A percentile compares a stretch with the other conserved stretches of the same genome.
These are phyloP conservation scores for Sceloporus undulatus DNA, from an alignment of 2,113 vertebrate genomes.

Conservation along the genomic window DNA sequence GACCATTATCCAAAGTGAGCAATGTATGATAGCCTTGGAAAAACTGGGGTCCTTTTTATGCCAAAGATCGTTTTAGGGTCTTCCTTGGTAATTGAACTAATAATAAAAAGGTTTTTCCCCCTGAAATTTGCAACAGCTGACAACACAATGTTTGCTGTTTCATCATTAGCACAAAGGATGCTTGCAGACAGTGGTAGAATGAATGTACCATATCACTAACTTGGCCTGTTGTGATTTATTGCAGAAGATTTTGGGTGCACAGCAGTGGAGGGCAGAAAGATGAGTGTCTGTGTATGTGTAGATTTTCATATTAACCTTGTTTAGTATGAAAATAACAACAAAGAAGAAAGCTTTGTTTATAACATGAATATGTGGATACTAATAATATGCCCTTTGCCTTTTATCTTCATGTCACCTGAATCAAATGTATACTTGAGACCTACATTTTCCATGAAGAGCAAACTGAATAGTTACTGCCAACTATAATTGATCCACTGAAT, in stretches of 20 bases:
- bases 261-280: background rate
- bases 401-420: too few species aligned
- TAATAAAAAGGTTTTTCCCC: background rate
- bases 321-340: background rate
- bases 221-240: background rate
- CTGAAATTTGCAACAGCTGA: background rate
- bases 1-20: background rate
- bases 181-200: background rate
- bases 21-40: background rate
- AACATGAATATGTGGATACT: background rate
- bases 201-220: background rate
- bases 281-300: background rate
- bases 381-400: constrained; percentile 72
- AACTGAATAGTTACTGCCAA: too few species aligned
- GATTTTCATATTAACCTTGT: background rate
- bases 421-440: too few species aligned
- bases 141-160: background rate
- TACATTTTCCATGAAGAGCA: too few species aligned
- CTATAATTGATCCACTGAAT: too few species aligned
- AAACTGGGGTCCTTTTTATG: background rate
- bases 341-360: background rate
- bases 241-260: background rate
- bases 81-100: too few species aligned
- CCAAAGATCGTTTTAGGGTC: background rate
- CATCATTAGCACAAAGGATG: background rate